Evolutionary conservation across 2,113 vertebrate species (phyloP).

Genomic region (Dipodomys merriami): DNA sequence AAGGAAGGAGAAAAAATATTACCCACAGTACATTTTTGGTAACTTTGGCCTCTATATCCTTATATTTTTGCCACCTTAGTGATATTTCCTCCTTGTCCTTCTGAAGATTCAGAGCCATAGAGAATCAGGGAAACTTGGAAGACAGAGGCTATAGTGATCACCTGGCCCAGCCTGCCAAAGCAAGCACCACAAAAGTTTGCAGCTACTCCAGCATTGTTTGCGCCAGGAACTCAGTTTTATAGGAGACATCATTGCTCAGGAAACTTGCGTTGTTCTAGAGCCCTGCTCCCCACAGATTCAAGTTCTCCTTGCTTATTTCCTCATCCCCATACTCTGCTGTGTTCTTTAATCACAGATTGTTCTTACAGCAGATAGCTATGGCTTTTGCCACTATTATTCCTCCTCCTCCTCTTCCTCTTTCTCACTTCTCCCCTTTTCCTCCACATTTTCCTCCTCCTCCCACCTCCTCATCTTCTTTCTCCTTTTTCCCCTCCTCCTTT

Average conservation of each 20-base stretch:
- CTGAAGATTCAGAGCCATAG: neutral
- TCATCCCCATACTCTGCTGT: neutral
- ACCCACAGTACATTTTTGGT: neutral
- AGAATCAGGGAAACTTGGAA: neutral
- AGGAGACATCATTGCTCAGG: neutral
- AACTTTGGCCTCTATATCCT: neutral
- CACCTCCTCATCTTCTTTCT: no score
- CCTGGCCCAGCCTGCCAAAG: neutral
- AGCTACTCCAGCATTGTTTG: neutral
- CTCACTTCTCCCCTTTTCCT: no score
- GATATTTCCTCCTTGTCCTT: neutral
- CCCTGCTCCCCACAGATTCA: neutral
- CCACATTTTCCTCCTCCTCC: no score
- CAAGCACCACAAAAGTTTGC: neutral
- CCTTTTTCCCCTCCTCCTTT: no score
- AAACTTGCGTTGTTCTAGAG: neutral
- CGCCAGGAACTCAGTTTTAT: neutral
- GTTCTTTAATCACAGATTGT: neutral
- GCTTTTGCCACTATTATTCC: no score
- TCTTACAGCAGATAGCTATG: neutral
- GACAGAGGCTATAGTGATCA: neutral
- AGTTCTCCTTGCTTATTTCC: neutral
- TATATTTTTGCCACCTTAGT: conserved; percentile 20
- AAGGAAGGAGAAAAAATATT: no score
- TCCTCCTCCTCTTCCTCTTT: no score